Evolutionary conservation across 2,113 vertebrate species (phyloP).

Genomic region (Morone saxatilis): DNA sequence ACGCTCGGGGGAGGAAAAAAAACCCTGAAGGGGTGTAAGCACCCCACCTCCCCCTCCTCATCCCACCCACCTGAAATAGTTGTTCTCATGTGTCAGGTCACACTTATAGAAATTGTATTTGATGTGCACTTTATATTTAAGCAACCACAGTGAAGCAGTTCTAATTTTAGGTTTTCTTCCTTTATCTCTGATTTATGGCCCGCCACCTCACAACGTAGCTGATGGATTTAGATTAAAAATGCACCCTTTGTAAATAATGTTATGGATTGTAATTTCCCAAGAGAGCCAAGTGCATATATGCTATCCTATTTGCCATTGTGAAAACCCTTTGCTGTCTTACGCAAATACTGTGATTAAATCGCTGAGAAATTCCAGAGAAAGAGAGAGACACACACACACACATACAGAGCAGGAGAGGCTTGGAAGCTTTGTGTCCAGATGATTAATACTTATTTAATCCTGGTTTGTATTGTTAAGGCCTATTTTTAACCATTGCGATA

Average conservation of each 20-base stretch:
- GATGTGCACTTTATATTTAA: constrained; percentile 11
- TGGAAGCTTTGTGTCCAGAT: constrained; percentile 29
- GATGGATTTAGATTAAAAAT: constrained; percentile 29
- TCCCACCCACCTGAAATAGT: constrained; percentile 39
- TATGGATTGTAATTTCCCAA: constrained; percentile 45
- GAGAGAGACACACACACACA: neutral
- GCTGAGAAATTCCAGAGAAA: constrained; percentile 18
- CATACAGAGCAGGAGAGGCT: neutral
- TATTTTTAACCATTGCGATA: constrained; percentile 45
- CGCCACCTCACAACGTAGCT: neutral
- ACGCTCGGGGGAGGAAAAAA: constrained; percentile 16
- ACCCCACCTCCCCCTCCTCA: neutral
- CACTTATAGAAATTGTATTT: constrained; percentile 24
- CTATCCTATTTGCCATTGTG: constrained; percentile 24
- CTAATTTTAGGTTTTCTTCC: neutral
- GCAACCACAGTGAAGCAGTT: neutral
- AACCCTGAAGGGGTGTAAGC: neutral
- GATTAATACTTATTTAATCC: constrained; percentile 41
- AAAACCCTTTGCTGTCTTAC: constrained; percentile 8
- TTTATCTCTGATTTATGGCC: neutral
- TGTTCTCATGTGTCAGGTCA: constrained; percentile 15
- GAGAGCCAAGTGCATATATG: constrained; percentile 2
- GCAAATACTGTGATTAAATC: constrained; percentile 34
- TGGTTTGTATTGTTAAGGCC: constrained; percentile 36
- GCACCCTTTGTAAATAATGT: constrained; percentile 20